Base-by-base conservation (phyloP, 2,888 invertebrate species). In the Drosophila paramelanica region DNA sequence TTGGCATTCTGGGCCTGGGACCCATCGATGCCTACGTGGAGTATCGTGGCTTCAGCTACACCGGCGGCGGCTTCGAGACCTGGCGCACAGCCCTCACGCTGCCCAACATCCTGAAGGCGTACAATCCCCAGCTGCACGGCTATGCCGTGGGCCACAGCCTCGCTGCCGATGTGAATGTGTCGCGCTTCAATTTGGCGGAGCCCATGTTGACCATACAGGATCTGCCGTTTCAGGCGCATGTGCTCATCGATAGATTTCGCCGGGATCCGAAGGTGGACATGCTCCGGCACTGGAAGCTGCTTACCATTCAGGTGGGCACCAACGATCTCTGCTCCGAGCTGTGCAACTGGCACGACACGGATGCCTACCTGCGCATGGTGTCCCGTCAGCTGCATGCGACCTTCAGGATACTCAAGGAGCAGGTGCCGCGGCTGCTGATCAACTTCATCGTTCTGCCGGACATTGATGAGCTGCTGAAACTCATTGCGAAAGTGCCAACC, bases 51-150 rank as follows among this genome's bases (percentile, higher is more conserved):
- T 73, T 92, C 5, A 90, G 92, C 2, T 93, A 92, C 91, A 89
- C 92, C 7, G 92, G 92, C 66, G 94, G 94, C 3, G 94, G 94
- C 1, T 90, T 93, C 76, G 92, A 89, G 1, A 92, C 89, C 4
- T 94, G 94, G 94, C 90, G 92, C 58, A 88, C 93, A 64, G 93
- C 89, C 72, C 76, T 94, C 25, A 94, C 94, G 0, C 42, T 94
- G 36, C 94, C 94, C 14, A 94, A 94, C 89, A 94, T 95, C 42
- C 79, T 95, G n/a, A 94, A 94, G 79, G 94, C 93, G 77, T 95
- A 94, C 89, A 95, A 95, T 91, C 94, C 94, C 0, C 93, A 94
- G 42, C 85, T 95, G 27, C 91, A 94, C 56, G 95, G 95, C 0
- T 95, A 94, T 77, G 93, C 95, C 0, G 66, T 92, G 1, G 90